Evolutionary conservation across 2,797 vertebrate genomes (phyloP).

Genomic region (Gila robusta): DNA sequence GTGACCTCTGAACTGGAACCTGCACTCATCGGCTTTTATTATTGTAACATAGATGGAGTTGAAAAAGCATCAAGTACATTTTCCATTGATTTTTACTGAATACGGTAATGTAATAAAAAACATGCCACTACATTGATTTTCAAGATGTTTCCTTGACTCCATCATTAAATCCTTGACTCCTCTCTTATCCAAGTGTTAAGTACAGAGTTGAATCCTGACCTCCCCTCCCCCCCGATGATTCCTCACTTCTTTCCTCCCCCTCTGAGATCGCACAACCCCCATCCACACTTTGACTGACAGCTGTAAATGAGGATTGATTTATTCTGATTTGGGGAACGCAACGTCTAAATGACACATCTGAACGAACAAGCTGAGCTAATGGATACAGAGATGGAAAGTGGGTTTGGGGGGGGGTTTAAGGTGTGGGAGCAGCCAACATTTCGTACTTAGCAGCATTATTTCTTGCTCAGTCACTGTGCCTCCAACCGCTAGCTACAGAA

Average conservation of each 20-base stretch:
- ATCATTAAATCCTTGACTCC: background rate
- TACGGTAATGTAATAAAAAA: background rate
- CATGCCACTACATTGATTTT: background rate
- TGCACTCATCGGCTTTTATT: background rate
- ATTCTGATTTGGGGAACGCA: constrained; percentile 47
- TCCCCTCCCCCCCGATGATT: constrained; percentile 27
- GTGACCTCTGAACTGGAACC: constrained; percentile 8
- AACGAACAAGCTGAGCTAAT: constrained; percentile 11
- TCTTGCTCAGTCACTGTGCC: constrained; percentile 65
- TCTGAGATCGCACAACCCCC: constrained; percentile 45
- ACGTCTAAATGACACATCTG: constrained; percentile 48
- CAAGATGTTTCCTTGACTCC: background rate
- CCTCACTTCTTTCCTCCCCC: constrained; percentile 52
- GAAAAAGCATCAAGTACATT: background rate
- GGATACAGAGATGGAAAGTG: constrained; percentile 5
- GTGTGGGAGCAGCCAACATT: constrained; percentile 5
- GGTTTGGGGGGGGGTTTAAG: background rate
- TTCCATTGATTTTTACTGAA: background rate
- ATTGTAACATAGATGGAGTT: background rate
- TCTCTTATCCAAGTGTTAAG: constrained; percentile 25
- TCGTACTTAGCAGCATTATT: constrained; percentile 50
- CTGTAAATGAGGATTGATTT: constrained; percentile 60
- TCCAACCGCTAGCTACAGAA: constrained; percentile 24
- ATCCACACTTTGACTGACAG: constrained; percentile 53
- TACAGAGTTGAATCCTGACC: constrained; percentile 6